A percentile compares a stretch with the other conserved stretches of the same genome.
These are phyloP conservation scores for Pterois miles DNA, from an alignment of 2,797 vertebrate genomes.

Conservation along the genomic window DNA sequence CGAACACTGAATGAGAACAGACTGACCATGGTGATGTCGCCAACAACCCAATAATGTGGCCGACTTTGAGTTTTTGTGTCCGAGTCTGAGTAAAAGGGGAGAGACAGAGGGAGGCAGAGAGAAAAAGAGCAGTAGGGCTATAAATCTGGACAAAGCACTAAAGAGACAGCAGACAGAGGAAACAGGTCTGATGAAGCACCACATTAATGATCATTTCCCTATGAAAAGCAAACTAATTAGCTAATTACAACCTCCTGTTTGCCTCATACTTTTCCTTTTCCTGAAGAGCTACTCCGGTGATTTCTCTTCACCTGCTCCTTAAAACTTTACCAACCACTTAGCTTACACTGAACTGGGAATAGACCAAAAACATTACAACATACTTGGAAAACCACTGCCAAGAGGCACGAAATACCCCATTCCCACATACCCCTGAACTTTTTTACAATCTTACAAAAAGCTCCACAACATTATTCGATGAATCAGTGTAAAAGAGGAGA, in stretches of 20 bases:
- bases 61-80: constrained; percentile 22
- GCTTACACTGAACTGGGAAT: not conserved
- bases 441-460: constrained; percentile 43
- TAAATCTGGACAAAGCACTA: constrained; percentile 47
- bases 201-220: constrained; percentile 90
- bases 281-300: constrained; percentile 82
- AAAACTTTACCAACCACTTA: not conserved
- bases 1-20: not conserved
- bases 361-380: constrained; percentile 52
- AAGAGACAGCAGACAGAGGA: constrained; percentile 56
- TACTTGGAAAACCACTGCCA: constrained; percentile 63
- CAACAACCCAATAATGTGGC: constrained; percentile 10
- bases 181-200: constrained; percentile 86
- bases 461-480: constrained; percentile 8
- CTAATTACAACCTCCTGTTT: constrained; percentile 91
- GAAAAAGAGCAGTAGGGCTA: constrained; percentile 7
- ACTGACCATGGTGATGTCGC: constrained; percentile 16
- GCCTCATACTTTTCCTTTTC: constrained; percentile 82
- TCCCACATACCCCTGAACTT: constrained; percentile 35
- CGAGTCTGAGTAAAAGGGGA: constrained; percentile 6
- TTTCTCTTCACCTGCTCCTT: constrained; percentile 80
- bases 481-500: constrained; percentile 3
- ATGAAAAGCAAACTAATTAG: constrained; percentile 91
- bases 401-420: constrained; percentile 44
- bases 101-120: not conserved